Evolutionary conservation across 2,888 invertebrate species (phyloP), one percentile per base, ranked within the genome.

Genomic region (Octonoba sinensis): DNA sequence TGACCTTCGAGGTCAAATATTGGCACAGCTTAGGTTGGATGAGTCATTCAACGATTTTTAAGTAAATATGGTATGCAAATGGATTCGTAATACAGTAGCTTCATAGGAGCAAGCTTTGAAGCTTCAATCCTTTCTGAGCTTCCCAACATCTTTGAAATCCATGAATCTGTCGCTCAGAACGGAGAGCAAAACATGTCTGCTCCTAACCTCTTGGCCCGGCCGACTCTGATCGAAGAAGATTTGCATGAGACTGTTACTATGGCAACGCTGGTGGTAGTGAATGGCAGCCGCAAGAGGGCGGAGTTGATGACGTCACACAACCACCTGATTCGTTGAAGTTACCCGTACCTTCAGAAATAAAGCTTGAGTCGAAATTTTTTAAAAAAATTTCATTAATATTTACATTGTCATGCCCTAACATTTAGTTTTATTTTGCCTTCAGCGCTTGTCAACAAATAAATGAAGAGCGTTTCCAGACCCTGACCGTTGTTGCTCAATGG

Each of bases 281-380:
- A 79, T 79, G 79, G 72, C 73, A 72, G 79, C 79, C 67, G 79
- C 79, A 79, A 67, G 72, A 62, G 73, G 79, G 79, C 47, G 79
- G 79, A 59, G 67, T 51, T 60, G n/a, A 8, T 67, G 72, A 72
- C 72, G 66, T 62, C 47, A 72, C 46, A 27, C 51, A 49, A 66
- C 78, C 65, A 60, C 60, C 60, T 78, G 71, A 71, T 78, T 65
- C 57, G 65, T 54, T 24, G n/a, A 47, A 59, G 51, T 57, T 66
- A 69, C 71, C 75, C 75, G 75, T 78, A 78, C 78, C 57, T 59
- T 18, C 20, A 22, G 59, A 56, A 49, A 57, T 59, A 51, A 75
- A 67, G 51, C 67, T 36, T 47, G 47, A 18, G 57, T 75, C 56
- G 24, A n/a, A 64, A 54, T 64, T 54, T 64, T 73, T n/a, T n/a